These are phyloP conservation scores for Tineola bisselliella DNA, from an alignment of 2,888 invertebrate genomes.

Conservation along the genomic window DNA sequence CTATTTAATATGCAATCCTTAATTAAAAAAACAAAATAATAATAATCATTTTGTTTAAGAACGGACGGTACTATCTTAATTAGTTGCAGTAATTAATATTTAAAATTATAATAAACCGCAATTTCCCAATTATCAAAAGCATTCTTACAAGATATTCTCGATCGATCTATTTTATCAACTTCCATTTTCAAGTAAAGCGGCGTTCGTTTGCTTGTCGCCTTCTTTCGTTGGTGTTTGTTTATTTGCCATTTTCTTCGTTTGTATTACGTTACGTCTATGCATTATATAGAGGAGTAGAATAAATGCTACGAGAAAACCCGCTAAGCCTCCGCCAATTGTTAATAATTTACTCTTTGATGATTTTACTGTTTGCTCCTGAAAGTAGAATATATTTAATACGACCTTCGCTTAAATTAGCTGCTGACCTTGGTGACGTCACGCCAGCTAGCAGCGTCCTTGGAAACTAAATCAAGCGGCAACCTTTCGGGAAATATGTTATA, in stretches of 20 bases:
- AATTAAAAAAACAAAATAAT: too few relatives aligned
- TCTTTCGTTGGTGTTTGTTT: conserved; percentile 27
- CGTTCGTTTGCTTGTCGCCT: conserved; percentile 34
- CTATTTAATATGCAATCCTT: too few relatives aligned
- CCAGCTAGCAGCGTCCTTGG: too few relatives aligned
- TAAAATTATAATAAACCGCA: too few relatives aligned
- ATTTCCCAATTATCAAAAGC: background rate
- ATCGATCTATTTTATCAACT: background rate
- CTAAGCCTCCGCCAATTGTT: conserved; percentile 51
- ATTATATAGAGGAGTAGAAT: conserved; percentile 54
- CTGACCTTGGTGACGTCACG: too few relatives aligned
- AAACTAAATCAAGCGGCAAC: too few relatives aligned
- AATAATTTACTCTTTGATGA: conserved; percentile 52
- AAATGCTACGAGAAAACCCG: conserved; percentile 55
- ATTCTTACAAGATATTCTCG: too few relatives aligned
- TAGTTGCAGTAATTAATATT: background rate
- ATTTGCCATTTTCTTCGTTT: conserved; percentile 43
- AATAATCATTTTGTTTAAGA: too few relatives aligned
- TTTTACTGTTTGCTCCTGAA: conserved; percentile 37
- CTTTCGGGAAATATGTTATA: too few relatives aligned
- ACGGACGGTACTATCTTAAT: too few relatives aligned
- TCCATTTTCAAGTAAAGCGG: conserved; percentile 31
- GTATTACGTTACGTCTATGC: conserved; percentile 57
- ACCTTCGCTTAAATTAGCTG: too few relatives aligned
- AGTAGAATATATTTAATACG: background rate